Percentiles rank a stretch among this genome's conserved stretches.
phyloP scores from a whole-genome alignment of 2,113 vertebrate genomes.

The Amia ocellicauda region DNA sequence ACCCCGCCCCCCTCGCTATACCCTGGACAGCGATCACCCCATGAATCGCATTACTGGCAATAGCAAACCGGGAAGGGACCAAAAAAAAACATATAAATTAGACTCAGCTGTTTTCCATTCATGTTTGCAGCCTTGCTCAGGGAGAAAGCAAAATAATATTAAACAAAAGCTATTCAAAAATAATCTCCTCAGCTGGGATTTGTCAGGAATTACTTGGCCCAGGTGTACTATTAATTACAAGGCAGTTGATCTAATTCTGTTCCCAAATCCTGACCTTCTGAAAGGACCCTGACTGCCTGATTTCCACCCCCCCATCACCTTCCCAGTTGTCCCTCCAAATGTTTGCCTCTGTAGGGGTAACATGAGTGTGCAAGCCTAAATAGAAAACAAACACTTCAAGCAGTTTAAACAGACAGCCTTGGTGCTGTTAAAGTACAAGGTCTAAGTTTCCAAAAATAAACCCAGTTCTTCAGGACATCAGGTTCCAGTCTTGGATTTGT shows the following conservation, averaged over 20 bases:
- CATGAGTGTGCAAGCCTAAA: too few species aligned
- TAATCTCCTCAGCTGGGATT: not conserved
- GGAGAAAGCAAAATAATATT: not conserved
- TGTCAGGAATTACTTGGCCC: not conserved
- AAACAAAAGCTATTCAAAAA: too few species aligned
- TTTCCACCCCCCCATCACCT: too few species aligned
- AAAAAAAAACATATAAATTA: not conserved
- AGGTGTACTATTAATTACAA: not conserved
- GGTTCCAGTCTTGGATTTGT: too few species aligned
- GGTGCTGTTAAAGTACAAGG: too few species aligned
- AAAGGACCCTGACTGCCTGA: too few species aligned
- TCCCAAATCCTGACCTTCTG: not conserved
- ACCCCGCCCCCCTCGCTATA: not conserved
- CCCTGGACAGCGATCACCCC: not conserved
- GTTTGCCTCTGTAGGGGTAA: too few species aligned
- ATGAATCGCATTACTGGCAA: not conserved
- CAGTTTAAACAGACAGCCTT: too few species aligned
- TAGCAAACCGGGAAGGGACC: not conserved
- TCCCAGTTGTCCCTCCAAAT: too few species aligned
- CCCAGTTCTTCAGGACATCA: too few species aligned
- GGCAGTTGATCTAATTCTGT: not conserved
- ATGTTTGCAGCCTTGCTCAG: not conserved
- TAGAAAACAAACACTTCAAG: too few species aligned
- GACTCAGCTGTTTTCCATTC: constrained; percentile 3
- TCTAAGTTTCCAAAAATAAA: too few species aligned